phyloP scores from a whole-genome alignment of 92 coral and sea anemone species.

The Parazoanthus atlanticus region DNA sequence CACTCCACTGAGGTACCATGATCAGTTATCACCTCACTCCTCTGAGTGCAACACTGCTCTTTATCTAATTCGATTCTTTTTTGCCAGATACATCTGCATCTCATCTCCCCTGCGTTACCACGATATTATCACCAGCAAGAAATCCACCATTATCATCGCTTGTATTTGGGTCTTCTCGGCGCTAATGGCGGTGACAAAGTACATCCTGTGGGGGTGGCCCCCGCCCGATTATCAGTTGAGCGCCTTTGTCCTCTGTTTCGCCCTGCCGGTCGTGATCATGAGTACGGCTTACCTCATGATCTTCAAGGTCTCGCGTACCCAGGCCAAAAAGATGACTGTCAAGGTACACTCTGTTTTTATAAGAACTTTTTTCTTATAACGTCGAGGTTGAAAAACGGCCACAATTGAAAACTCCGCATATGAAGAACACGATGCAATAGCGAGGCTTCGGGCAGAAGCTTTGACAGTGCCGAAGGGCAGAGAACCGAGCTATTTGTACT shows the following conservation, averaged over 20 bases:
- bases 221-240: slow-evolving; percentile 69
- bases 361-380: too few species aligned
- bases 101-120: slow-evolving; percentile 87
- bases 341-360: slow-evolving; percentile 17
- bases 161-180: slow-evolving; percentile 69
- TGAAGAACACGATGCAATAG: too few species aligned
- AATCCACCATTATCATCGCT: slow-evolving; percentile 68
- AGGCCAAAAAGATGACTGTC: slow-evolving; percentile 79
- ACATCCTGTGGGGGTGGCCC: slow-evolving; percentile 58
- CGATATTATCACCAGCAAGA: slow-evolving; percentile 69
- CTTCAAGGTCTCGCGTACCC: slow-evolving; percentile 92
- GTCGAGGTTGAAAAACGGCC: too few species aligned
- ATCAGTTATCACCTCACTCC: too few species aligned
- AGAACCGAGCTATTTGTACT: too few species aligned
- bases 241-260: slow-evolving; percentile 82
- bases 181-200: slow-evolving; percentile 66
- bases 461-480: too few species aligned
- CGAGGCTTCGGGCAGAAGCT: too few species aligned
- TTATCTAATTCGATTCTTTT: neutral
- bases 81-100: slow-evolving; percentile 71
- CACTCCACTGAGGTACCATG: neutral
- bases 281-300: slow-evolving; percentile 82
- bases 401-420: too few species aligned
- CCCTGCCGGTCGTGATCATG: slow-evolving; percentile 79
- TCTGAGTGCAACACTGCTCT: neutral